Percentiles rank a stretch among this genome's conserved stretches.
Evolutionary conservation across 2,113 vertebrate genomes (phyloP).

Genomic region (Mus spicilegus): DNA sequence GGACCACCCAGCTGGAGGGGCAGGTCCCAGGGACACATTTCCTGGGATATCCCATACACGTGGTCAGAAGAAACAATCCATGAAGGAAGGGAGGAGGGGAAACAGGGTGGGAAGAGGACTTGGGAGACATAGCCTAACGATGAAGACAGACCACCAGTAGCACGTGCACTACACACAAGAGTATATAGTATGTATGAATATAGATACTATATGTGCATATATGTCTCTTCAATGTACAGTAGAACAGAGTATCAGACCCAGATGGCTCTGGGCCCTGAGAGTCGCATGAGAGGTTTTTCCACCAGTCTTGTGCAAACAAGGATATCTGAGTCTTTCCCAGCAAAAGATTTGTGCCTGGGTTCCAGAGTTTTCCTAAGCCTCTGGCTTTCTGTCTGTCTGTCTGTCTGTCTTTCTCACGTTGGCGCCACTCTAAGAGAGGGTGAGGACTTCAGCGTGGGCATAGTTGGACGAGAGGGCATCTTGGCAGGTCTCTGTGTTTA

Average conservation of each 20-base stretch:
- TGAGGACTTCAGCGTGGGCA: slow-evolving; percentile 87
- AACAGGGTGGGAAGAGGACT: background rate
- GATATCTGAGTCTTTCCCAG: slow-evolving; percentile 76
- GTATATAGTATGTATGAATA: slow-evolving; percentile 81
- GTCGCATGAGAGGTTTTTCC: slow-evolving; percentile 70
- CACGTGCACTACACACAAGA: slow-evolving; percentile 77
- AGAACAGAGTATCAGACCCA: slow-evolving; percentile 61
- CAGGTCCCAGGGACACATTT: background rate
- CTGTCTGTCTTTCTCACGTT: slow-evolving; percentile 76
- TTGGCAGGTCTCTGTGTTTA: slow-evolving; percentile 87
- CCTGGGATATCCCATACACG: slow-evolving; percentile 28
- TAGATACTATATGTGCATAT: slow-evolving; percentile 82
- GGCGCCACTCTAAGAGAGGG: slow-evolving; percentile 87
- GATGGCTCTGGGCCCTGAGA: slow-evolving; percentile 60
- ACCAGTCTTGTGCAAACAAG: slow-evolving; percentile 80
- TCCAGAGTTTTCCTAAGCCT: slow-evolving; percentile 78
- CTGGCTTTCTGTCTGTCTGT: slow-evolving; percentile 80
- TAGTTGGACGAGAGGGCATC: slow-evolving; percentile 86
- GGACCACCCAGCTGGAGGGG: background rate
- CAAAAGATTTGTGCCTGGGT: slow-evolving; percentile 70
- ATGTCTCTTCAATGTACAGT: slow-evolving; percentile 72
- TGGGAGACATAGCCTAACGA: slow-evolving; percentile 66
- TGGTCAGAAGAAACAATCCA: slow-evolving; percentile 49
- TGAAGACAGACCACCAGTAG: slow-evolving; percentile 70
- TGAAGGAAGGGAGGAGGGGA: background rate